Conservation (phyloP, 2,888 invertebrate species). For the Dicycla oo region DNA sequence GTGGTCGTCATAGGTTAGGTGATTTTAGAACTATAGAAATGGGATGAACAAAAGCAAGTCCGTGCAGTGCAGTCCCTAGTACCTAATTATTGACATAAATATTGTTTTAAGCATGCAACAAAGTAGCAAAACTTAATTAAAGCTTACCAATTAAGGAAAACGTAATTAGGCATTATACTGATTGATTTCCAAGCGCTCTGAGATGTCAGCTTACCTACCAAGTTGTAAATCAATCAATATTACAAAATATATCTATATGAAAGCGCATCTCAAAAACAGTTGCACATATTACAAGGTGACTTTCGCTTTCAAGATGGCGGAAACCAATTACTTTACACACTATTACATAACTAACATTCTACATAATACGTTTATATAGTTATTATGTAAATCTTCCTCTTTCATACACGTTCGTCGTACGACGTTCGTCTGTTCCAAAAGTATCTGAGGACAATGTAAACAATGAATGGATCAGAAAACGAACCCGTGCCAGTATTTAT, state of each 20-base stretch:
- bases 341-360: conserved; percentile 5
- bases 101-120: not conserved
- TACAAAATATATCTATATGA: conserved; percentile 12
- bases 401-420: not conserved
- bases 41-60: too few relatives aligned
- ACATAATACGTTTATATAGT: conserved; percentile 16
- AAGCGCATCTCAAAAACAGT: conserved; percentile 15
- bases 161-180: not conserved
- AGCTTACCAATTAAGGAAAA: not conserved
- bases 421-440: not conserved
- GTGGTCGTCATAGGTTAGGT: too few relatives aligned
- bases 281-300: conserved; percentile 11
- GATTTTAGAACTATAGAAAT: too few relatives aligned
- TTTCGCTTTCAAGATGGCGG: conserved; percentile 32
- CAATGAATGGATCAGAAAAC: not conserved
- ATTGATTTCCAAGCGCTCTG: conserved; percentile 1
- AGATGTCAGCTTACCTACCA: not conserved
- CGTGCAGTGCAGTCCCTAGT: not conserved
- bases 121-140: not conserved
- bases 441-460: not conserved
- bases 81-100: too few relatives aligned
- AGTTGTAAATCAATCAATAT: conserved; percentile 21
- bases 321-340: conserved; percentile 26
- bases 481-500: too few relatives aligned
- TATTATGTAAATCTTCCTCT: conserved; percentile 1